Conservation (phyloP, 2,888 invertebrate species). For the Eilema griseolum region DNA sequence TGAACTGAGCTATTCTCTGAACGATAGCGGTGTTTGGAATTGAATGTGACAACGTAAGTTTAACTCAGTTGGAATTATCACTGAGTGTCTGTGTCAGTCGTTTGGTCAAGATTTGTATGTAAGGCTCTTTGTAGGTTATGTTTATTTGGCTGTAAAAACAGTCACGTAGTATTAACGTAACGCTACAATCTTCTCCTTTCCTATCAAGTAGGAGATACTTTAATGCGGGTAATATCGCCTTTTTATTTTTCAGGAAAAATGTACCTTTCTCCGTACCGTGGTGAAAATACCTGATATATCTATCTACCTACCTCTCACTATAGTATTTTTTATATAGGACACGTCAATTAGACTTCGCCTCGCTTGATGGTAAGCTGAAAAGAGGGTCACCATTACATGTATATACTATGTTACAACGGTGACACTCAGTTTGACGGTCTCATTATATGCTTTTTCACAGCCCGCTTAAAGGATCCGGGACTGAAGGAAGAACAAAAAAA, state of each 20-base stretch:
- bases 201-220: neutral
- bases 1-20: constrained; percentile 34
- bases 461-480: no score
- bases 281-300: neutral
- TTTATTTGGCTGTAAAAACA: neutral
- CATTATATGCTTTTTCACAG: no score
- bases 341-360: no score
- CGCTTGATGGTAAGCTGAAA: no score
- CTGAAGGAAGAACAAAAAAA: no score
- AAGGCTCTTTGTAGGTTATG: neutral
- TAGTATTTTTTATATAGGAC: no score
- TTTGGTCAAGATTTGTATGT: neutral
- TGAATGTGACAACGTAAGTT: neutral
- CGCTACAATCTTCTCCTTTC: neutral
- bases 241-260: neutral
- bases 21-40: constrained; percentile 12
- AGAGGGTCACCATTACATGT: no score
- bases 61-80: neutral
- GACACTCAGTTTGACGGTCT: no score
- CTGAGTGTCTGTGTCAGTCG: constrained; percentile 2
- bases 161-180: no score
- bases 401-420: no score
- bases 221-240: neutral
- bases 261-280: neutral
- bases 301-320: no score